These are phyloP conservation scores for Oreochromis mossambicus DNA, from an alignment of 2,797 vertebrate species.

Conservation along the genomic window DNA sequence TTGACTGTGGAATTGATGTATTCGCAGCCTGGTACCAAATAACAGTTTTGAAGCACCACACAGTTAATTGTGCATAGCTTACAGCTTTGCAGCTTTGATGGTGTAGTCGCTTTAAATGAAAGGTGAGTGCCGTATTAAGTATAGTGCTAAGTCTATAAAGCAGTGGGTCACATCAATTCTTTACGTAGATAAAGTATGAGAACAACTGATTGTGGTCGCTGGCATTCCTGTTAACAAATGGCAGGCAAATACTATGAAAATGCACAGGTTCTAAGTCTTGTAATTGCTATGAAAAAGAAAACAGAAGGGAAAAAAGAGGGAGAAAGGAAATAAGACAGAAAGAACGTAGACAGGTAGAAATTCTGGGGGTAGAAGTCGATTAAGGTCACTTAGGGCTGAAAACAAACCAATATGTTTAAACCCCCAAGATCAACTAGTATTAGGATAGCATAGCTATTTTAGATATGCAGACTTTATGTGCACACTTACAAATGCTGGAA, in stretches of 20 bases:
- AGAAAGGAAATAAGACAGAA: not conserved
- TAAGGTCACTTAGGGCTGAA: slow-evolving; percentile 67
- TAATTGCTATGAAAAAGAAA: slow-evolving; percentile 5
- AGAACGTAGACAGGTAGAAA: slow-evolving; percentile 25
- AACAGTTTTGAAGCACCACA: not conserved
- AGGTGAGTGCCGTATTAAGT: not conserved
- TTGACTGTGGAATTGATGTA: not conserved
- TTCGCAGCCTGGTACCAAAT: not conserved
- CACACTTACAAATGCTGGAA: slow-evolving; percentile 4
- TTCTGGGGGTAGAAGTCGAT: slow-evolving; percentile 33
- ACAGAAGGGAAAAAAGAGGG: not conserved
- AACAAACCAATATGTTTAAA: slow-evolving; percentile 53
- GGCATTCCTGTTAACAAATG: not conserved
- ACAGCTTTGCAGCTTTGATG: not conserved
- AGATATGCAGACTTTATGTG: slow-evolving; percentile 17
- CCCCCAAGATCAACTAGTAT: slow-evolving; percentile 22
- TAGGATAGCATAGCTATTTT: not conserved
- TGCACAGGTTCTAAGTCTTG: not conserved
- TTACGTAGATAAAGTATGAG: not conserved
- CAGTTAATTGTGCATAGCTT: not conserved
- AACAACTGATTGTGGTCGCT: not conserved
- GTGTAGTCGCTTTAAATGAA: not conserved
- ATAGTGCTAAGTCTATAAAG: not conserved
- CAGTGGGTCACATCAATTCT: too few species aligned
- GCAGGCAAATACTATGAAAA: not conserved